These are phyloP conservation scores for Andrena fulva DNA, from an alignment of 2,888 invertebrate species.

Conservation along the genomic window DNA sequence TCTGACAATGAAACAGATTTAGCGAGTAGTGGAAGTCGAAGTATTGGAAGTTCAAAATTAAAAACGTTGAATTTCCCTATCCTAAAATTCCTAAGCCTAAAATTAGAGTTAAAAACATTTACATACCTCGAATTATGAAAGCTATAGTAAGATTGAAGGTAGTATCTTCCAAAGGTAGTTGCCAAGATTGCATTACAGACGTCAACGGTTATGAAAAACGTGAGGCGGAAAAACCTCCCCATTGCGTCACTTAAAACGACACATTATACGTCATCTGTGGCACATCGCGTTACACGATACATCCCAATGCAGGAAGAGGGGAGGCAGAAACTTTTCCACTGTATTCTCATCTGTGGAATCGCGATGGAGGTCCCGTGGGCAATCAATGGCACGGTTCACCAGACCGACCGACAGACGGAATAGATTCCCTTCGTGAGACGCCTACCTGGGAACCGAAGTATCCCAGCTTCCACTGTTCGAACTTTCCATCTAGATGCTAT, in stretches of 20 bases:
- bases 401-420: slow-evolving; percentile 52
- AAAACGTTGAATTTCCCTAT: too few relatives aligned
- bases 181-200: slow-evolving; percentile 8
- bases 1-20: neutral
- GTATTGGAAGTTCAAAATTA: too few relatives aligned
- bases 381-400: slow-evolving; percentile 61
- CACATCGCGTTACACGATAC: slow-evolving; percentile 43
- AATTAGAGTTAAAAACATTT: too few relatives aligned
- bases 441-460: slow-evolving; percentile 31
- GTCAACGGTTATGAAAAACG: slow-evolving; percentile 9
- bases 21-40: too few relatives aligned
- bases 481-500: slow-evolving; percentile 40
- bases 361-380: slow-evolving; percentile 57
- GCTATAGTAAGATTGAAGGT: too few relatives aligned
- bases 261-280: slow-evolving; percentile 31
- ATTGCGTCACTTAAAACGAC: slow-evolving; percentile 30
- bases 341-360: slow-evolving; percentile 54
- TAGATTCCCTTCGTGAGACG: slow-evolving; percentile 56
- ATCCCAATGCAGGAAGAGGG: slow-evolving; percentile 12
- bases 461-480: slow-evolving; percentile 1
- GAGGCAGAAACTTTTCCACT: slow-evolving; percentile 52
- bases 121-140: too few relatives aligned
- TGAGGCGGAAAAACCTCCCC: slow-evolving; percentile 2
- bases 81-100: too few relatives aligned
- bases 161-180: neutral